Conservation (phyloP, 2,888 invertebrate species). For the Catocala sponsa region DNA sequence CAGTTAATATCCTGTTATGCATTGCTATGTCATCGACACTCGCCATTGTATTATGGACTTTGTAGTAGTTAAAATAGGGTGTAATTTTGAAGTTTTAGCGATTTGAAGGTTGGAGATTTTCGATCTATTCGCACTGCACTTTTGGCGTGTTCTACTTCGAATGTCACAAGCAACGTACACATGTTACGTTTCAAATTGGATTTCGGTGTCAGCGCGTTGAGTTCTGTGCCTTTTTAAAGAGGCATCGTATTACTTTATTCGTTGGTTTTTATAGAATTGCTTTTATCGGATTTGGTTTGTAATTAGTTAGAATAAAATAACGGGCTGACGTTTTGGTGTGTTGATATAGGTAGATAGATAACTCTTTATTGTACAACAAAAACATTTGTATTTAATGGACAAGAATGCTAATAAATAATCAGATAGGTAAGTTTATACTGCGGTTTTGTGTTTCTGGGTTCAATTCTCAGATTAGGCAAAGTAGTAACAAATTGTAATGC, state of each 20-base stretch:
- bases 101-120: slow-evolving; percentile 17
- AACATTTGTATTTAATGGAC: no score
- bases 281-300: no score
- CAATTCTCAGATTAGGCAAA: no score
- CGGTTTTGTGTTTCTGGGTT: no score
- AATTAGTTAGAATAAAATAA: no score
- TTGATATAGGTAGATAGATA: no score
- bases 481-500: no score
- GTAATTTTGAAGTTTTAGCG: slow-evolving; percentile 7
- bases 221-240: slow-evolving; percentile 3
- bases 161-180: slow-evolving; percentile 35
- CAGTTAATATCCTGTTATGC: slow-evolving; percentile 72
- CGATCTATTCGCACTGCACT: slow-evolving; percentile 40
- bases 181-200: slow-evolving; percentile 28
- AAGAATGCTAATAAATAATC: no score
- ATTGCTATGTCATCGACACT: slow-evolving; percentile 47
- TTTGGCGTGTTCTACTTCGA: slow-evolving; percentile 34
- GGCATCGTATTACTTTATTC: background rate
- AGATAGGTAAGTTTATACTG: no score
- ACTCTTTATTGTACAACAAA: no score
- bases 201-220: slow-evolving; percentile 11
- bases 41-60: slow-evolving; percentile 18
- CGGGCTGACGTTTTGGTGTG: no score
- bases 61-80: slow-evolving; percentile 20
- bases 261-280: no score